Base-by-base conservation (phyloP, 2,113 vertebrate genomes). In the Tonatia bakeri region DNA sequence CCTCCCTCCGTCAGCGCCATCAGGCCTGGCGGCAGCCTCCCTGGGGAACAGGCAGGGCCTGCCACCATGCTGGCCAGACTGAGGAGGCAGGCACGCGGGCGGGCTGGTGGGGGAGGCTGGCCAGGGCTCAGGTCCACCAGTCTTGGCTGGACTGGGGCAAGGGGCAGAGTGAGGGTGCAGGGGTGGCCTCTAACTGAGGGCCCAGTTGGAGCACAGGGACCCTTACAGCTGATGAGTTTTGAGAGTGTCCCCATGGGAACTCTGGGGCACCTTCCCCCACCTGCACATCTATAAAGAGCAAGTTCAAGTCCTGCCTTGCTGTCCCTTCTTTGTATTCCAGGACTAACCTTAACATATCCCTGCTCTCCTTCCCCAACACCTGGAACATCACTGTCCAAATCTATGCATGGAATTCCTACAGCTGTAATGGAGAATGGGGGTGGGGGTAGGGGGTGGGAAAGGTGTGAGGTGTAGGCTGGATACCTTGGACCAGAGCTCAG, bases 1-100 rank as follows among this genome's bases (percentile, higher is more conserved):
- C 97, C 97, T 97, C 97, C 95, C 97, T 97, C 93, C 59, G 3
- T 96, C 94, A 94, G 94, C n/a, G 94, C 97, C 96, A 97, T 97
- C 97, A 97, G 96, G 95, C 97, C 97, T 93, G 97, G 97, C 94
- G 91, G 97, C 91, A 1, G 96, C 75, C 64, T 96, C 97, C 97
- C 97, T 3, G 1, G 97, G 97, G 97, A 97, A 80, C 94, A 92
- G 80, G 97, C 95, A 77, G 93, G 95, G 80, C 94, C 94, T 96
- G 97, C 97, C 97, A 97, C 97, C 97, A 31, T 28, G 85, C 95
- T 3, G 88, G 93, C 86, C 17, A 90, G 95, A 22, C 19, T 0
- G 56, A 80, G 91, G 83, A 94, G 73, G 91, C 31, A 0, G 90
- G 83, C 56, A 38, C 76, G 95, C 67, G 1, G 54, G 76, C 9